These are phyloP conservation scores for Keiferia lycopersicella DNA, from an alignment of 2,888 invertebrate genomes.

Conservation along the genomic window DNA sequence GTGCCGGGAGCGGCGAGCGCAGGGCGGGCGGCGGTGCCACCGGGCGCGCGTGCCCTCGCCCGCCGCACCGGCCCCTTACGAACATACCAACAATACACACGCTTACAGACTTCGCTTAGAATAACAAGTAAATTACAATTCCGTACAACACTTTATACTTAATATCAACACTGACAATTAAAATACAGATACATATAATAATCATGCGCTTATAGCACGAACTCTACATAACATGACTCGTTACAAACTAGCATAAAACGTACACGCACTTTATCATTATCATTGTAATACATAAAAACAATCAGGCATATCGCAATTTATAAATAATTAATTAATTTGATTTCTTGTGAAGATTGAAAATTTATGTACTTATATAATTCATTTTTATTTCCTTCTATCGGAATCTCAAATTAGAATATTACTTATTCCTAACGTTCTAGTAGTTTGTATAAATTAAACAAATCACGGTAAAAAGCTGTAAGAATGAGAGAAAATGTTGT, in stretches of 20 bases:
- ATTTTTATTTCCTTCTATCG: constrained; percentile 50
- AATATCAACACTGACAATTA: constrained; percentile 63
- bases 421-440: constrained; percentile 42
- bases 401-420: constrained; percentile 60
- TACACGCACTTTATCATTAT: constrained; percentile 43
- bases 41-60: neutral
- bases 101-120: constrained; percentile 48
- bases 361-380: constrained; percentile 37
- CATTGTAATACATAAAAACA: constrained; percentile 45
- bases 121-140: constrained; percentile 60
- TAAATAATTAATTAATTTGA: constrained; percentile 34
- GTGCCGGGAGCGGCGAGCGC: constrained; percentile 34
- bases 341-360: constrained; percentile 47
- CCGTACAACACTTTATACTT: constrained; percentile 57
- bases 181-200: constrained; percentile 69
- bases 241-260: constrained; percentile 49
- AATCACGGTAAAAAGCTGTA: constrained; percentile 75
- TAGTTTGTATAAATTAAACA: constrained; percentile 62
- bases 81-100: constrained; percentile 37
- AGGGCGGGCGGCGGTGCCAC: neutral
- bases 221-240: constrained; percentile 59
- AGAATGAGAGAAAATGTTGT: constrained; percentile 55
- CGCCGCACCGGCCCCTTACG: constrained; percentile 3
- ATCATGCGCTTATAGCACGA: constrained; percentile 76
- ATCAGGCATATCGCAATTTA: neutral